phyloP scores from a whole-genome alignment of 2,888 invertebrate species.

The Iselma pallidipennis region DNA sequence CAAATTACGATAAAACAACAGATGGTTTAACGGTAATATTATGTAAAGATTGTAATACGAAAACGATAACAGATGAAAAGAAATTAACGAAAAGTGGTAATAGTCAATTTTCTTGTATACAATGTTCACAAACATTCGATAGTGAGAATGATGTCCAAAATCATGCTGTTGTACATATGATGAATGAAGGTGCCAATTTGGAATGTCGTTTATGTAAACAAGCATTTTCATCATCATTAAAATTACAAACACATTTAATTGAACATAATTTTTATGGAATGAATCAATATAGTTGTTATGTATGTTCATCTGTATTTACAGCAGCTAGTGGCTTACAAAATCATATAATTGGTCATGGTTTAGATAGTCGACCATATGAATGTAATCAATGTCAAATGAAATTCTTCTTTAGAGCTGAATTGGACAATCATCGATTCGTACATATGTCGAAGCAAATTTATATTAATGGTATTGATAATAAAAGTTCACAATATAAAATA shows the following conservation, averaged over 20 bases:
- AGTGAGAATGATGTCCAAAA: conserved; percentile 66
- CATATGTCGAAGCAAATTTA: conserved; percentile 19
- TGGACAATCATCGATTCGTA: conserved; percentile 77
- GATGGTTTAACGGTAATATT: conserved; percentile 34
- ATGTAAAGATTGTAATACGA: conserved; percentile 41
- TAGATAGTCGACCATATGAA: conserved; percentile 81
- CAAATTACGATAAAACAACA: conserved; percentile 29
- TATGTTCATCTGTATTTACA: conserved; percentile 86
- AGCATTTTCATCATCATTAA: conserved; percentile 75
- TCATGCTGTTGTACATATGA: conserved; percentile 56
- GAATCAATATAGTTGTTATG: conserved; percentile 82
- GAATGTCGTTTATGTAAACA: conserved; percentile 82
- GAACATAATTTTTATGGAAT: conserved; percentile 92
- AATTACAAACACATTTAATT: conserved; percentile 86
- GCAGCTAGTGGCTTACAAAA: conserved; percentile 79
- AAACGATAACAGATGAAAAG: not conserved
- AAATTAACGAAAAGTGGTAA: conserved; percentile 27
- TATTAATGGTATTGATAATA: conserved; percentile 18
- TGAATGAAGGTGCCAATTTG: conserved; percentile 59
- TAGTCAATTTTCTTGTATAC: conserved; percentile 66
- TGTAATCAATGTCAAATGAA: conserved; percentile 81
- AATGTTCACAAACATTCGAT: conserved; percentile 67
- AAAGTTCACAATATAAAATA: conserved; percentile 23
- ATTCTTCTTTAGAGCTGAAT: conserved; percentile 89
- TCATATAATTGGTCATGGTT: conserved; percentile 80